A percentile compares a stretch with the other conserved stretches of the same genome.
phyloP scores from a whole-genome alignment of 53 echinoderm and acorn worm genomes.

The Antedon mediterranea region DNA sequence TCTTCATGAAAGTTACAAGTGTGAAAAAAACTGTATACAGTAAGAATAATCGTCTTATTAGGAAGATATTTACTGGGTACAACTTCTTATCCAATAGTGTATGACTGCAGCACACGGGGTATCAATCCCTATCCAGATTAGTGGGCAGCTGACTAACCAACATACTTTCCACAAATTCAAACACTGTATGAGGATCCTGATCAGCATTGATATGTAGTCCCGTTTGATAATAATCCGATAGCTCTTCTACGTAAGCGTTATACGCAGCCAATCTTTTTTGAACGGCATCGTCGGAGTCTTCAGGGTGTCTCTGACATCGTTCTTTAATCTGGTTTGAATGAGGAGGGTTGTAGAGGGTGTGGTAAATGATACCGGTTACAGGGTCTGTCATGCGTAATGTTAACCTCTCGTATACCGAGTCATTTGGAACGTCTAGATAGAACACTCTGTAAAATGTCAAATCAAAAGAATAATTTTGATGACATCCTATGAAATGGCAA shows the following conservation, averaged over 20 bases:
- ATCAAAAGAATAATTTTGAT: no score
- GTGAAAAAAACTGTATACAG: no score
- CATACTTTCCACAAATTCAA: constrained; percentile 94
- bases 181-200: constrained; percentile 96
- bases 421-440: constrained; percentile 92
- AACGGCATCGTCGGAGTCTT: constrained; percentile 56
- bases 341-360: constrained; percentile 92
- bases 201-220: constrained; percentile 91
- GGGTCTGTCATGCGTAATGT: constrained; percentile 77
- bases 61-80: no score
- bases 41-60: no score
- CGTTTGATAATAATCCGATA: constrained; percentile 77
- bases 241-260: constrained; percentile 87
- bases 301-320: constrained; percentile 53
- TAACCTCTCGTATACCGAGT: constrained; percentile 87
- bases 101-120: not conserved
- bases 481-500: no score
- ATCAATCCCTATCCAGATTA: constrained; percentile 26
- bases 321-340: constrained; percentile 70
- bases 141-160: constrained; percentile 81
- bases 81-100: not conserved
- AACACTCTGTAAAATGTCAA: constrained; percentile 65
- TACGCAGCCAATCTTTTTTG: constrained; percentile 60
- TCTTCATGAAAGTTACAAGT: no score
- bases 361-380: constrained; percentile 70